These are phyloP conservation scores for Leistus spinibarbis DNA, from an alignment of 2,888 invertebrate genomes.

Conservation along the genomic window DNA sequence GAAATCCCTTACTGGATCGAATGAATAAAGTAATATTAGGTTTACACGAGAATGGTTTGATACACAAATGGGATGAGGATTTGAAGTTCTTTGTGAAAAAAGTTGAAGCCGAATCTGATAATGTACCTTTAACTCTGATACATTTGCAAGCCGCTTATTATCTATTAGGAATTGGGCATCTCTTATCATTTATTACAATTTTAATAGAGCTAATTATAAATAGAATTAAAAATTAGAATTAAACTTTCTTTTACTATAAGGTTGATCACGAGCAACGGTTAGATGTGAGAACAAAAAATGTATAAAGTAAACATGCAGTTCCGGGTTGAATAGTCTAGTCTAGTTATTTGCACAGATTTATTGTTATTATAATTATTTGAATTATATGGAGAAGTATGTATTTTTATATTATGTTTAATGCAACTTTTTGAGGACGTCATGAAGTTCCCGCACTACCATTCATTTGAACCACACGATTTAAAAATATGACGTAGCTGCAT, in stretches of 20 bases:
- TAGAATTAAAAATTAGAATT: background rate
- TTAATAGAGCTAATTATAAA: background rate
- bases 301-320: too few species aligned
- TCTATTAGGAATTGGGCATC: background rate
- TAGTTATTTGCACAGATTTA: too few species aligned
- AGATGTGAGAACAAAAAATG: too few species aligned
- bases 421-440: too few species aligned
- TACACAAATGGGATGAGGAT: background rate
- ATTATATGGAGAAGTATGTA: too few species aligned
- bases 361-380: too few species aligned
- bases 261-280: too few species aligned
- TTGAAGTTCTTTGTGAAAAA: background rate
- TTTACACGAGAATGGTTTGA: background rate
- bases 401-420: too few species aligned
- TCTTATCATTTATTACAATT: background rate
- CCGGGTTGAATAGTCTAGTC: too few species aligned
- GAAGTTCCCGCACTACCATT: too few species aligned
- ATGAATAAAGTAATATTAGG: slow-evolving; percentile 8
- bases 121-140: background rate
- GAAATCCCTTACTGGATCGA: slow-evolving; percentile 4
- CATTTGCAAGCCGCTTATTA: slow-evolving; percentile 4
- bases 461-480: too few species aligned
- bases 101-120: background rate
- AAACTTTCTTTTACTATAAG: background rate
- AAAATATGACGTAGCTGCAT: too few species aligned